Percentiles rank a stretch among this genome's conserved stretches.
These are phyloP conservation scores for Hydrocynus forskahlii DNA, from an alignment of 2,797 vertebrate species.

Conservation along the genomic window DNA sequence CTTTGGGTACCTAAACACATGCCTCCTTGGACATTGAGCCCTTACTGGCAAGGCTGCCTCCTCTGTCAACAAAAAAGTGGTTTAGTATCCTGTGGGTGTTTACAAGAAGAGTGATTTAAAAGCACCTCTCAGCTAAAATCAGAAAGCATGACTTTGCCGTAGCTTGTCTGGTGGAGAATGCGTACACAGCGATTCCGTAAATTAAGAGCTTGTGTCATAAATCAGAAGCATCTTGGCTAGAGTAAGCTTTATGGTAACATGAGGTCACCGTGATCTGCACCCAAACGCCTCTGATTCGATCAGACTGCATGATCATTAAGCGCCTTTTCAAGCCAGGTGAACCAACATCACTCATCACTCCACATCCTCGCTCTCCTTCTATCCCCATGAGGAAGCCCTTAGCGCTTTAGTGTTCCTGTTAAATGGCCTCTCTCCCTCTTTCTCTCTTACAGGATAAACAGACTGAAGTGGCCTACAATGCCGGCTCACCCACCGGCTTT, in stretches of 20 bases:
- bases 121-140: neutral
- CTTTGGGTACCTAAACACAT: too few species aligned
- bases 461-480: slow-evolving; percentile 74
- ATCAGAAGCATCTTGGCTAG: slow-evolving; percentile 12
- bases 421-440: slow-evolving; percentile 2
- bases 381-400: neutral
- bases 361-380: neutral
- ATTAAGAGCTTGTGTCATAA: neutral
- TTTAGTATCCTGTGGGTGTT: too few species aligned
- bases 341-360: neutral
- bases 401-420: slow-evolving; percentile 17
- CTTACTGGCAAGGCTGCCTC: too few species aligned
- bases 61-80: too few species aligned
- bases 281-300: neutral
- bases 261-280: neutral
- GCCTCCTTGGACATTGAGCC: too few species aligned
- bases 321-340: neutral
- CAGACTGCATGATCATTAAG: slow-evolving; percentile 15
- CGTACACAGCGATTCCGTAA: neutral
- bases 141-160: neutral
- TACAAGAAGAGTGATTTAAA: too few species aligned
- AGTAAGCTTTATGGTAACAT: neutral
- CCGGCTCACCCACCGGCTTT: slow-evolving; percentile 65
- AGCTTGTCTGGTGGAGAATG: neutral
- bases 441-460: slow-evolving; percentile 72